These are phyloP conservation scores for Xiphophorus hellerii DNA, from an alignment of 2,113 vertebrate species.

Conservation along the genomic window DNA sequence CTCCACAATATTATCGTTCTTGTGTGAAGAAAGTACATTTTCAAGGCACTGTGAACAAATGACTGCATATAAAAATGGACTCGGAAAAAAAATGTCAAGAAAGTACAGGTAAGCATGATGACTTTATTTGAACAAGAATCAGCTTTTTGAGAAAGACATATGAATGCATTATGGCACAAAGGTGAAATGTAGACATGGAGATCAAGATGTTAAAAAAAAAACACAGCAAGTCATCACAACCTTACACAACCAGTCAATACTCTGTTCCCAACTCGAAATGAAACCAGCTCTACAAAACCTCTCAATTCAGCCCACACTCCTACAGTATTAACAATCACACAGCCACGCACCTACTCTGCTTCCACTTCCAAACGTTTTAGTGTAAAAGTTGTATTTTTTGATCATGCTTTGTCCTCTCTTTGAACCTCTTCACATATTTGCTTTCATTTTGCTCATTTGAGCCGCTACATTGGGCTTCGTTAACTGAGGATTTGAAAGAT, in stretches of 20 bases:
- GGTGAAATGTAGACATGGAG: conserved; percentile 37
- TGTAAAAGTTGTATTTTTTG: conserved; percentile 18
- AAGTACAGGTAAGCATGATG: background rate
- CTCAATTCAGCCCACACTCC: conserved; percentile 61
- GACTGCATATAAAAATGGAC: background rate
- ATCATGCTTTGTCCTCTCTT: conserved; percentile 24
- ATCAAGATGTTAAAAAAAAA: conserved; percentile 46
- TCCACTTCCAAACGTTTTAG: conserved; percentile 20
- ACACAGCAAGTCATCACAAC: conserved; percentile 71
- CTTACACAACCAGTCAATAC: conserved; percentile 70
- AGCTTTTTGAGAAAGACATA: conserved; percentile 12
- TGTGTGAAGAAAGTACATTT: no score
- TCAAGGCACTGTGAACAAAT: background rate
- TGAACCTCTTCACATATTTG: conserved; percentile 32
- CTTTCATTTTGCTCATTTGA: conserved; percentile 28
- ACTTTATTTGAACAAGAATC: no score
- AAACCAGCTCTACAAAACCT: conserved; percentile 55
- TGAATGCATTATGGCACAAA: conserved; percentile 19
- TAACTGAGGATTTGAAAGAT: background rate
- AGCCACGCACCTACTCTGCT: conserved; percentile 21
- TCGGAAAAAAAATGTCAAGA: background rate
- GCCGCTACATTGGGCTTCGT: background rate
- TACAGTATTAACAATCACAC: conserved; percentile 36
- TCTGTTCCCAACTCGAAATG: conserved; percentile 51
- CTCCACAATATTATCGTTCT: background rate